Conservation (phyloP, 2,113 vertebrate species). For the Hemichromis elongatus region DNA sequence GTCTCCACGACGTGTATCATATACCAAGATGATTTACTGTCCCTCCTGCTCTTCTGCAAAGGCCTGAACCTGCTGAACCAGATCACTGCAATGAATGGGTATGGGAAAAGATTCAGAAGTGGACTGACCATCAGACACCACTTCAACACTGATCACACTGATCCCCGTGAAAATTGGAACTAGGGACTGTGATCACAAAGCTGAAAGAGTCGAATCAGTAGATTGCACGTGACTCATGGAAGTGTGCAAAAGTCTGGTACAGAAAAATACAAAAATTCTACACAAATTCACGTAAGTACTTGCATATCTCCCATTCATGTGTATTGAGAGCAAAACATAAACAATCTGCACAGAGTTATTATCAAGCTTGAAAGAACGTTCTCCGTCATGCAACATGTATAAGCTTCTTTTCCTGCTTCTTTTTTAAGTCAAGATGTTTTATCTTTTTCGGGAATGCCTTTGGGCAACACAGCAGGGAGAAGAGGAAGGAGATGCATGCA, state of each 20-base stretch:
- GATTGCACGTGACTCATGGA: neutral
- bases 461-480: conserved; percentile 31
- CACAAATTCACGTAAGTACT: neutral
- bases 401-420: neutral
- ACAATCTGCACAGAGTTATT: neutral
- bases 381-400: conserved; percentile 14
- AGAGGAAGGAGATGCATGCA: conserved; percentile 3
- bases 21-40: neutral
- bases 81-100: neutral
- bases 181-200: neutral
- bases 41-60: neutral
- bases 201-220: neutral
- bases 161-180: neutral
- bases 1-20: neutral
- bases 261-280: neutral
- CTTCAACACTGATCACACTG: neutral
- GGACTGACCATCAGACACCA: neutral
- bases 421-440: conserved; percentile 32
- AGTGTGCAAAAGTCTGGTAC: neutral
- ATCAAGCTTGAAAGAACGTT: conserved; percentile 18
- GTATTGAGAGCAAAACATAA: neutral
- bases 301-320: neutral
- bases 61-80: neutral
- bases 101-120: neutral
- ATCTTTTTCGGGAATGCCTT: conserved; percentile 42